phyloP scores from a whole-genome alignment of 1,140 invertebrate genomes.

The Cecropterus lyciades region DNA sequence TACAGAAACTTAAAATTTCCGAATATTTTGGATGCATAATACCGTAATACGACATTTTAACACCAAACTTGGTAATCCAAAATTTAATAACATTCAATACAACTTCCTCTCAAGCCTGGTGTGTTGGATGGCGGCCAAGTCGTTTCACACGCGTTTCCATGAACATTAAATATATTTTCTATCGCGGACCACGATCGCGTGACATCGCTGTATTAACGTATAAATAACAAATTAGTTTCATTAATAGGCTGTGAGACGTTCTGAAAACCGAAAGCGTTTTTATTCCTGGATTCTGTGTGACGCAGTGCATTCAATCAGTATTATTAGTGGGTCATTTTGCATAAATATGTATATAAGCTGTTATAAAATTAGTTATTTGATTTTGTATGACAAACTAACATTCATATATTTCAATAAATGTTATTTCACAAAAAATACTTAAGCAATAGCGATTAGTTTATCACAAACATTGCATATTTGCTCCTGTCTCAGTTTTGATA shows the following conservation, averaged over 20 bases:
- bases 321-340: no score
- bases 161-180: constrained; percentile 19
- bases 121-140: constrained; percentile 4
- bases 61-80: not conserved
- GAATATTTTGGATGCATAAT: not conserved
- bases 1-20: no score
- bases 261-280: constrained; percentile 1
- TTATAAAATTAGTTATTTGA: no score
- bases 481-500: not conserved
- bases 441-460: no score
- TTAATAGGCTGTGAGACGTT: constrained; percentile 13
- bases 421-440: no score
- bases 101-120: not conserved
- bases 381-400: no score
- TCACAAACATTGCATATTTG: no score
- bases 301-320: no score
- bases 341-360: no score
- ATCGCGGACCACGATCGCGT: constrained; percentile 14
- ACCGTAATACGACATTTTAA: not conserved
- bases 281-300: no score
- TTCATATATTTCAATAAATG: no score
- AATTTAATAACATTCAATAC: not conserved
- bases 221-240: constrained; percentile 19
- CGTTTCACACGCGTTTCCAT: not conserved
- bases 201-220: constrained; percentile 10